Evolutionary conservation across 2,888 invertebrate genomes (phyloP), one percentile per base, ranked within the genome.

Genomic region (Dasysyrphus tricinctus): DNA sequence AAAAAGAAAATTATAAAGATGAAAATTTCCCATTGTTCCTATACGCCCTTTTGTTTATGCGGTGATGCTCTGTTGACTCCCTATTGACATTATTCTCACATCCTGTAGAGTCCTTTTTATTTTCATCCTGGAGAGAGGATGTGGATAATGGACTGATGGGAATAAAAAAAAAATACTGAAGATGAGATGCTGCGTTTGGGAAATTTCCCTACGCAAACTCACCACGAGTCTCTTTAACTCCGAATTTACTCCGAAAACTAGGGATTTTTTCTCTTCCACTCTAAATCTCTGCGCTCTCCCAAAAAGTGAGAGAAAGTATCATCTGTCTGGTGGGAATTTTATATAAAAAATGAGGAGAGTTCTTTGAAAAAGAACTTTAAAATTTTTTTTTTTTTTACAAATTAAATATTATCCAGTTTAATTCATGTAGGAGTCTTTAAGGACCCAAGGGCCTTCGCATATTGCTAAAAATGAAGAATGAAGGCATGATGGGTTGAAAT

Each of bases 31-130:
- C 82, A 86, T 86, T 86, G 86, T 86, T 75, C 74, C 69, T 61
- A 78, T 86, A 86, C 86, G 86, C 86, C 86, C 86, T 86, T 86
- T 86, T 86, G 86, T 86, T 86, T 82, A 86, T 86, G 86, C 86
- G 82, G 82, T 86, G 86, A 70, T 82, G 78, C 82, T 86, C 72
- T 82, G 82, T 86, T 82, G 86, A 82, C 86, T 82, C 78, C 82
- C 74, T 75, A 82, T 86, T 86, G 81, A 86, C 82, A 82, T 86
- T 69, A 39, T 69, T 69, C 82, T 86, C 67, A 78, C 82, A 86
- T 86, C 82, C 78, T 75, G 77, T 51, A 49, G 14, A 51, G 51
- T 81, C 56, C 59, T 57, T 61, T 57, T 47, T 61, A 49, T 57
- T 6, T 54, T 29, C 29, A 14, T 49, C 39, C 19, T 16, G 47